Percentiles rank a stretch among this genome's conserved stretches.
These are phyloP conservation scores for Aphidius colemani DNA, from an alignment of 2,888 invertebrate species.

Conservation along the genomic window DNA sequence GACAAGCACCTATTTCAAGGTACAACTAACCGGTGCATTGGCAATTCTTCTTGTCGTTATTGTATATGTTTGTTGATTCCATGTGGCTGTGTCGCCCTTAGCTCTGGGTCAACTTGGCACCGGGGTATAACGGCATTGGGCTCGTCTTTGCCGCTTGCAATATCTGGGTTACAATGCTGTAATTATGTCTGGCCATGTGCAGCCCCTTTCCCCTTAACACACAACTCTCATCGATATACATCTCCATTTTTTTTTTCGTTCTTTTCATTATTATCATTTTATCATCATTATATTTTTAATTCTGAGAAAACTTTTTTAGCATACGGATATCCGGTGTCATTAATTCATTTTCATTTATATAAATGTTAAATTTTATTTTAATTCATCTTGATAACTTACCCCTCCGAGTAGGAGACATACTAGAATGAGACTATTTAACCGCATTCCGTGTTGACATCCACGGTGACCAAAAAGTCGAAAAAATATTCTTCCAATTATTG, in stretches of 20 bases:
- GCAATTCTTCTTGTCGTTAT: too few relatives aligned
- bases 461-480: constrained; percentile 40
- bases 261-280: too few relatives aligned
- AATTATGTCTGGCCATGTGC: constrained; percentile 27
- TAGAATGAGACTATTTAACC: constrained; percentile 59
- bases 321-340: neutral
- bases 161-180: constrained; percentile 56
- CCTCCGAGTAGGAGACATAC: constrained; percentile 62
- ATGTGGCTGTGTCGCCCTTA: constrained; percentile 49
- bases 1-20: constrained; percentile 7
- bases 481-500: too few relatives aligned
- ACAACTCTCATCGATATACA: neutral
- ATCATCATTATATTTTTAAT: too few relatives aligned
- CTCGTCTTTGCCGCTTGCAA: constrained; percentile 31
- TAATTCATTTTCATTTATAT: neutral
- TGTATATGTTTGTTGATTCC: constrained; percentile 7
- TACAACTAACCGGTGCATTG: neutral
- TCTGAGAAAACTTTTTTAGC: too few relatives aligned
- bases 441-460: constrained; percentile 60
- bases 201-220: neutral
- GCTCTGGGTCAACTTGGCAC: constrained; percentile 55
- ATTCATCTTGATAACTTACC: constrained; percentile 56
- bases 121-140: constrained; percentile 51
- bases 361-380: constrained; percentile 1
- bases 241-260: constrained; percentile 23